Evolutionary conservation across 2,797 vertebrate species (phyloP).

Genomic region (Pterois miles): DNA sequence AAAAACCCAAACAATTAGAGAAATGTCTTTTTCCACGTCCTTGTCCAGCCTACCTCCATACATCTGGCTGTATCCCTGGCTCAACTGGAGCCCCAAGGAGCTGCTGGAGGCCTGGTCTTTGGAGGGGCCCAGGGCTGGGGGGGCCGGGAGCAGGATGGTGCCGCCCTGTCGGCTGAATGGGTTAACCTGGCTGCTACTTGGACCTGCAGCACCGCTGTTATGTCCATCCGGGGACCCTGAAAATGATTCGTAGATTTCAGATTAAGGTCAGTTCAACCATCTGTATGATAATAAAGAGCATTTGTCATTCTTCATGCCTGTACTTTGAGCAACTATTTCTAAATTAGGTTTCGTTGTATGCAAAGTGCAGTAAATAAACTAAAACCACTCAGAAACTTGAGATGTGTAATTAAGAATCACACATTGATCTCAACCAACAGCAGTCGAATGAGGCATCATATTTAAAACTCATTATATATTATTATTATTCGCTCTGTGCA

Average conservation of each 20-base stretch:
- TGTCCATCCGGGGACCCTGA: conserved; percentile 60
- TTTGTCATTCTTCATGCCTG: not conserved
- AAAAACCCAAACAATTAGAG: not conserved
- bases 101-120: conserved; percentile 55
- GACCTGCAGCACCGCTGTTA: not conserved
- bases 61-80: conserved; percentile 69
- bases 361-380: not conserved
- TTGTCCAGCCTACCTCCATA: conserved; percentile 77
- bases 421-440: not conserved
- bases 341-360: not conserved
- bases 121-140: conserved; percentile 45
- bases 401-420: not conserved
- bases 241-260: not conserved
- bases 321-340: not conserved
- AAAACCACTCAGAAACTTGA: not conserved
- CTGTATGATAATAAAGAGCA: not conserved
- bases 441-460: not conserved
- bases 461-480: not conserved
- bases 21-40: not conserved
- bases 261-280: not conserved
- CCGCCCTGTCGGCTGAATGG: conserved; percentile 60
- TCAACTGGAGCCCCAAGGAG: conserved; percentile 69
- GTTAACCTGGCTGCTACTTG: conserved; percentile 46
- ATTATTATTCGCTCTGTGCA: too few species aligned
- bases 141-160: conserved; percentile 66